Base-by-base conservation (phyloP, 2,888 invertebrate genomes). In the Leptogaster cylindrica region DNA sequence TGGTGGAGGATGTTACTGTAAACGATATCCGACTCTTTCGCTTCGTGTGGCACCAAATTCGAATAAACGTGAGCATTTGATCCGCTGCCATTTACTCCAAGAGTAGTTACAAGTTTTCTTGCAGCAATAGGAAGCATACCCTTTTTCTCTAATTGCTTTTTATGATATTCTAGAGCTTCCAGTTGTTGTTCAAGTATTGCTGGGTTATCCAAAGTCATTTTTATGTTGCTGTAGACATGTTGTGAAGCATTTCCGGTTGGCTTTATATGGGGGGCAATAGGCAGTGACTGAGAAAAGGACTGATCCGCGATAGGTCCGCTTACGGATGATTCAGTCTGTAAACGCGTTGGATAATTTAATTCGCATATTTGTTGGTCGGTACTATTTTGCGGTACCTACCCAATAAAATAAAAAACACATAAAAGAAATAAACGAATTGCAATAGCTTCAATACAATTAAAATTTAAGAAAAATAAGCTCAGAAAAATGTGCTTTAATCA, bases 361-460 rank as follows among this genome's bases (percentile, higher is more conserved):
- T 89, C 89, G 63, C 88, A 83, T 63, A 88, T 82, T 73, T 87
- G 85, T 77, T 86, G 88, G 58, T 92, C 84, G 3, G 85, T 83
- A 73, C 89, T 89, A 79, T 91, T 92, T 76, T 89, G 89, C 70
- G 92, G 92, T 74, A 92, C 88, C 88, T 79, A 66, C 16, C 27
- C 12, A 2, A 89, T n/a, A n/a, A n/a, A n/a, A n/a, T n/a, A n/a
- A n/a, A n/a, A n/a, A n/a, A n/a, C n/a, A n/a, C n/a, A n/a, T n/a
- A n/a, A n/a, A n/a, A n/a, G n/a, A n/a, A n/a, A n/a, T n/a, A n/a
- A n/a, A n/a, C n/a, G n/a, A n/a, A n/a, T n/a, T n/a, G n/a, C n/a
- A n/a, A n/a, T n/a, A 31, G 31, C 31, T 8, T 31, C 25, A 14
- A 16, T 4, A 5, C 8, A 36, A 23, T 3, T 7, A 10, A 52